Percentiles rank a stretch among this genome's conserved stretches.
phyloP scores from a whole-genome alignment of 2,113 vertebrate genomes.

The Spilogale gracilis region DNA sequence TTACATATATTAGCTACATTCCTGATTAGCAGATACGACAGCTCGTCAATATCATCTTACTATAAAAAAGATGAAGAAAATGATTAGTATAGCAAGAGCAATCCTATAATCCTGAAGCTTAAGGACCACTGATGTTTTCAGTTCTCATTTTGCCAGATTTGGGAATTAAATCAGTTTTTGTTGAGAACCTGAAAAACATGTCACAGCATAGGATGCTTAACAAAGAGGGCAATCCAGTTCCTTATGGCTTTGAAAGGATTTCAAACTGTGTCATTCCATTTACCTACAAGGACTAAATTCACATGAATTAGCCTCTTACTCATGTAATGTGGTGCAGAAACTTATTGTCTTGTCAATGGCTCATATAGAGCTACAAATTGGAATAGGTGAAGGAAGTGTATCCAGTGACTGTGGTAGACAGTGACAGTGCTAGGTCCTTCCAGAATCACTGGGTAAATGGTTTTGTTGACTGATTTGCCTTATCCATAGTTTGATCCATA shows the following conservation, averaged over 20 bases:
- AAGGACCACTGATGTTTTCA: neutral
- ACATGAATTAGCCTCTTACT: constrained; percentile 2
- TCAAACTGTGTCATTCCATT: neutral
- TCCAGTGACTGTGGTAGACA: neutral
- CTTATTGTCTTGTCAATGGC: neutral
- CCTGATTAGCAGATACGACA: neutral
- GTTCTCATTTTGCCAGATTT: neutral
- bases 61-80: neutral
- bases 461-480: neutral
- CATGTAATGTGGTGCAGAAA: neutral
- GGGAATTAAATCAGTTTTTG: neutral
- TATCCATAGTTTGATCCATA: neutral
- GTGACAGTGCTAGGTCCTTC: neutral
- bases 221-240: constrained; percentile 27
- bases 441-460: constrained; percentile 36
- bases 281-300: neutral
- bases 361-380: neutral
- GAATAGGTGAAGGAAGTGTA: neutral
- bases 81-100: neutral
- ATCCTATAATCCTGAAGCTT: neutral
- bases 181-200: neutral
- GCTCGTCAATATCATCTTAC: neutral
- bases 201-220: neutral
- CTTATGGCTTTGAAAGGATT: constrained; percentile 16
- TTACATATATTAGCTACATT: neutral